Evolutionary conservation across 2,797 vertebrate species (phyloP), one percentile per base, ranked within the genome.

Genomic region (Cebuella pygmaea): DNA sequence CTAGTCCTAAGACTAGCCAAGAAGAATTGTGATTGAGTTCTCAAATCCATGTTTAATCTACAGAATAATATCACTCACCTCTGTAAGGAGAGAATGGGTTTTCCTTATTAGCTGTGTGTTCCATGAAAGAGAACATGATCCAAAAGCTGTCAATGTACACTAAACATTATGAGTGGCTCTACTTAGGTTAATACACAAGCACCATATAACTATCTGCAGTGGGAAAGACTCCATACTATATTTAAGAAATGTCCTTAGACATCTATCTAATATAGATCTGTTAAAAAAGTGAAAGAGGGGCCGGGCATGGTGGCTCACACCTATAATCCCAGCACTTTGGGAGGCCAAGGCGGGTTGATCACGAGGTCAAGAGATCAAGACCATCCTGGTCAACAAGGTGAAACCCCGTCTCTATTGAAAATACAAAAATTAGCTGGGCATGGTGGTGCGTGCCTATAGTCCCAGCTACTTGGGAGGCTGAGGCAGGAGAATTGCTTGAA

Each of bases 1-100:
- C 20, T 14, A 96, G 41, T 7, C 7, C 50, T 27, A 36, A 93
- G 27, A 78, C 36, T 92, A 84, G 52, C 50, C 84, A 88, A 93
- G 27, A 79, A 93, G 22, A 97, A 92, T 57, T 87, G 57, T 90
- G 70, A 92, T 1, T 86, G 81, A 75, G n/a, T 81, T 94, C 39
- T 64, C 82, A 94, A 88, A 85, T 52, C n/a, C 19, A 89, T 27
- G 24, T 93, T 70, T 92, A 93, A 84, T 64, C 59, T 90, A 85
- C 9, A 80, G 24, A 91, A 78, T 44, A 88, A 57, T 46, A 82
- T 20, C 55, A 11, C 12, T 93, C 48, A 84, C 50, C 39, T 78
- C 61, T 57, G n/a, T 30, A 70, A 90, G 74, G 5, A 93, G 8
- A 93, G 22, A 97, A 93, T 74, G 41, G 14, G 26, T 96, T 85